These are phyloP conservation scores for Styela plicata DNA, from an alignment of 23 tunicate genomes.

Conservation along the genomic window DNA sequence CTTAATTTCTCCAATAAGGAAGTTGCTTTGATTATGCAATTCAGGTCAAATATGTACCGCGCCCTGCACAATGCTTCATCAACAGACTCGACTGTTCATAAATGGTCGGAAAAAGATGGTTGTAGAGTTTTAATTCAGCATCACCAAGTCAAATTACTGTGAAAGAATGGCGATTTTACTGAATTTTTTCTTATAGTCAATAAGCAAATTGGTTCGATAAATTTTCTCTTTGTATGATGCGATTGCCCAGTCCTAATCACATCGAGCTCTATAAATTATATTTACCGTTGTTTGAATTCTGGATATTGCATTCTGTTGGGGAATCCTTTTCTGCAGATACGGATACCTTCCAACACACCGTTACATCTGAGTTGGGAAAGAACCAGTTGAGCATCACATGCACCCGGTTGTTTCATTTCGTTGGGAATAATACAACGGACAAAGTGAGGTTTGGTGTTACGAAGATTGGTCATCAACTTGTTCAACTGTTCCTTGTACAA, in stretches of 20 bases:
- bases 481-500: constrained; percentile 90
- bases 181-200: too few species aligned
- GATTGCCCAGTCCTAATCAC: neutral
- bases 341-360: constrained; percentile 96
- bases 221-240: too few species aligned
- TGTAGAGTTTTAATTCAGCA: too few species aligned
- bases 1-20: too few species aligned
- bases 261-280: neutral
- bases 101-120: too few species aligned
- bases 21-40: too few species aligned
- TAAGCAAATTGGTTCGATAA: too few species aligned
- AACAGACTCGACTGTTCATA: too few species aligned
- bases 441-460: constrained; percentile 96
- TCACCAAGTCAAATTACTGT: too few species aligned
- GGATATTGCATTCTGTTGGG: constrained; percentile 93
- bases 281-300: constrained; percentile 90
- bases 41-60: too few species aligned
- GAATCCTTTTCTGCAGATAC: constrained; percentile 97
- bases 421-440: constrained; percentile 97
- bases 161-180: too few species aligned
- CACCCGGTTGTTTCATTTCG: constrained; percentile 87
- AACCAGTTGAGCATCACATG: constrained; percentile 83
- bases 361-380: constrained; percentile 88
- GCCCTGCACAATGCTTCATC: too few species aligned
- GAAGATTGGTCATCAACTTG: constrained; percentile 95